A percentile compares a stretch with the other conserved stretches of the same genome.
Conservation (phyloP, 64 coral and sea anemone genomes). For the Montipora sp. region DNA sequence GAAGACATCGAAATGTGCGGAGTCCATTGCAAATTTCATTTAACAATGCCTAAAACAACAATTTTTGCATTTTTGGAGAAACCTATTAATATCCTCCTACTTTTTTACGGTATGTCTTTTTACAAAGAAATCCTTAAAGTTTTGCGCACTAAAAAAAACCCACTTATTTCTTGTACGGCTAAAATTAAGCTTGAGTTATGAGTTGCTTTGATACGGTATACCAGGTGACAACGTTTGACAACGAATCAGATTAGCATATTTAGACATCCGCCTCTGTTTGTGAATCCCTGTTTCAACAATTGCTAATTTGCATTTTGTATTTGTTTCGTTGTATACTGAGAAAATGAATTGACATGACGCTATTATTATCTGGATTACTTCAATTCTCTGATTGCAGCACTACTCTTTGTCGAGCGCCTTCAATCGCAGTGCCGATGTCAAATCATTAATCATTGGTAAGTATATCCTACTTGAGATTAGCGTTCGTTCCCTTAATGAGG, state of each 20-base stretch:
- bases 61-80: too few relatives aligned
- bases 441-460: conserved; percentile 36
- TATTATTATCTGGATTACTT: conserved; percentile 25
- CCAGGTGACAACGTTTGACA: conserved; percentile 12
- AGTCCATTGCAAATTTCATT: too few relatives aligned
- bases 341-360: conserved; percentile 41
- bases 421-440: neutral
- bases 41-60: too few relatives aligned
- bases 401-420: neutral
- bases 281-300: conserved; percentile 15
- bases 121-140: too few relatives aligned
- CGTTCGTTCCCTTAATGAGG: neutral
- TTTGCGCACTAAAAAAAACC: too few relatives aligned
- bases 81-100: too few relatives aligned
- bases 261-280: conserved; percentile 3
- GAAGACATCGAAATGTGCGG: too few relatives aligned
- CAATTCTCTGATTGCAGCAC: neutral
- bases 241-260: conserved; percentile 52
- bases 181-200: neutral
- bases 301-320: conserved; percentile 36
- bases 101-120: too few relatives aligned
- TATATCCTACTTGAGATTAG: neutral
- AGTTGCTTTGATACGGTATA: neutral
- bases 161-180: neutral
- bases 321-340: neutral